Evolutionary conservation across 2,113 vertebrate genomes (phyloP).

Genomic region (Myotis brandtii): DNA sequence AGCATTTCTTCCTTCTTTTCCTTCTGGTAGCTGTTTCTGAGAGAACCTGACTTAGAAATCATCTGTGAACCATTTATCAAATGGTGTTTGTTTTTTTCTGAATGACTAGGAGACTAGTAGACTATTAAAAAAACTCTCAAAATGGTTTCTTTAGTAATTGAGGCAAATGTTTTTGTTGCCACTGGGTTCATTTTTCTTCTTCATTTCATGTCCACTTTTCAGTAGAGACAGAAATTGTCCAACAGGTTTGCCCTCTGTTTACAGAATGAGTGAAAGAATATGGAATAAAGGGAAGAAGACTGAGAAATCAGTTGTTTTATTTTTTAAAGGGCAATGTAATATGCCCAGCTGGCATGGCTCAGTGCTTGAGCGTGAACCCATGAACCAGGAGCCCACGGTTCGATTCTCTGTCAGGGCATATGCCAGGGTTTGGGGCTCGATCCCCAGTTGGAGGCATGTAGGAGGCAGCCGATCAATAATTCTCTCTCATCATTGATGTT

Average conservation of each 20-base stretch:
- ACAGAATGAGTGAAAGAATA: slow-evolving; percentile 26
- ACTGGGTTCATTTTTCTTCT: neutral
- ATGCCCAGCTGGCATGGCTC: neutral
- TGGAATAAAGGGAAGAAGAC: slow-evolving; percentile 3
- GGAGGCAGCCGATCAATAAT: neutral
- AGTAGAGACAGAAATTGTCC: neutral
- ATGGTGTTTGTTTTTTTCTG: neutral
- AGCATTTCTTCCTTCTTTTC: neutral
- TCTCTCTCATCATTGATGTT: neutral
- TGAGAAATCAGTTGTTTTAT: neutral
- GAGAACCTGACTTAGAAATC: neutral
- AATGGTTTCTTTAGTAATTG: neutral
- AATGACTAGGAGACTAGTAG: neutral
- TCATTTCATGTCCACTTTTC: slow-evolving; percentile 39
- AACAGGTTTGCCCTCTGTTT: slow-evolving; percentile 9
- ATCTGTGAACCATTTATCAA: neutral
- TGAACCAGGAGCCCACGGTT: neutral
- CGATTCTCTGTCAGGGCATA: neutral
- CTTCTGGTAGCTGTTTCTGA: neutral
- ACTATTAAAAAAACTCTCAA: neutral
- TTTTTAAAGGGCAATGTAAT: neutral
- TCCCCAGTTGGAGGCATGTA: too few species aligned
- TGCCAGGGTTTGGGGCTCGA: neutral
- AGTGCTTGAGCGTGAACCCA: neutral
- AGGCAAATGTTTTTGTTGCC: slow-evolving; percentile 12